These are phyloP conservation scores for Argyrosomus regius DNA, from an alignment of 2,797 vertebrate genomes.

Conservation along the genomic window DNA sequence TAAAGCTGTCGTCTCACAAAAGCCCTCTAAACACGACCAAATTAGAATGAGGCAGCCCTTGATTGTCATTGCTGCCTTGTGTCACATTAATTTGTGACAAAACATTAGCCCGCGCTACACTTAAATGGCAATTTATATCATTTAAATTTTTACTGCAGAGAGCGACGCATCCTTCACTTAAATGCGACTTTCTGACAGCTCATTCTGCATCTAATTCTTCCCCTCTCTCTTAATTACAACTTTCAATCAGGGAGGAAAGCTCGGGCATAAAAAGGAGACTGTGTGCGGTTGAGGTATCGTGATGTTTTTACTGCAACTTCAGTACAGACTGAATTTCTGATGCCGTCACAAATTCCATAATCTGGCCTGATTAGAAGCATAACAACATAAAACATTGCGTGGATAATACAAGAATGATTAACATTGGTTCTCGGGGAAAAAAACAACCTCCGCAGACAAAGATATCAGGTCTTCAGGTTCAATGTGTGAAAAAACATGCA, in stretches of 20 bases:
- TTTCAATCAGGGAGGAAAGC: slow-evolving; percentile 89
- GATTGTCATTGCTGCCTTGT: slow-evolving; percentile 99
- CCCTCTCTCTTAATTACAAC: slow-evolving; percentile 98
- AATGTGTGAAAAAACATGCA: slow-evolving; percentile 8
- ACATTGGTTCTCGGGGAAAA: too few species aligned
- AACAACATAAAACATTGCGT: slow-evolving; percentile 30
- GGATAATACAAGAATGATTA: not conserved
- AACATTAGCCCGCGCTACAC: slow-evolving; percentile 97
- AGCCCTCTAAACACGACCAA: slow-evolving; percentile 97
- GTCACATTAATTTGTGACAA: slow-evolving; percentile 99
- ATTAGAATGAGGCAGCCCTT: slow-evolving; percentile 97
- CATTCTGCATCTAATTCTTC: slow-evolving; percentile 95
- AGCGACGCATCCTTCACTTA: slow-evolving; percentile 96
- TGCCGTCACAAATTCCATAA: slow-evolving; percentile 56
- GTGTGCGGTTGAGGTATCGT: slow-evolving; percentile 37
- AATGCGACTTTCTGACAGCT: slow-evolving; percentile 99
- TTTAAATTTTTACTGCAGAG: slow-evolving; percentile 98
- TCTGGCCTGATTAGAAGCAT: slow-evolving; percentile 68
- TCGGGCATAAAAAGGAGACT: slow-evolving; percentile 17
- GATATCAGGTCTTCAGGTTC: not conserved
- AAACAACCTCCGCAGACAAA: slow-evolving; percentile 17
- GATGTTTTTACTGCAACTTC: slow-evolving; percentile 49
- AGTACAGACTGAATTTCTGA: slow-evolving; percentile 21
- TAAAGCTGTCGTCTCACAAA: slow-evolving; percentile 93
- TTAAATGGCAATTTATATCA: slow-evolving; percentile 99